A percentile compares a stretch with the other conserved stretches of the same genome.
These are phyloP conservation scores for Uria lomvia DNA, from an alignment of 2,113 vertebrate genomes.

Conservation along the genomic window DNA sequence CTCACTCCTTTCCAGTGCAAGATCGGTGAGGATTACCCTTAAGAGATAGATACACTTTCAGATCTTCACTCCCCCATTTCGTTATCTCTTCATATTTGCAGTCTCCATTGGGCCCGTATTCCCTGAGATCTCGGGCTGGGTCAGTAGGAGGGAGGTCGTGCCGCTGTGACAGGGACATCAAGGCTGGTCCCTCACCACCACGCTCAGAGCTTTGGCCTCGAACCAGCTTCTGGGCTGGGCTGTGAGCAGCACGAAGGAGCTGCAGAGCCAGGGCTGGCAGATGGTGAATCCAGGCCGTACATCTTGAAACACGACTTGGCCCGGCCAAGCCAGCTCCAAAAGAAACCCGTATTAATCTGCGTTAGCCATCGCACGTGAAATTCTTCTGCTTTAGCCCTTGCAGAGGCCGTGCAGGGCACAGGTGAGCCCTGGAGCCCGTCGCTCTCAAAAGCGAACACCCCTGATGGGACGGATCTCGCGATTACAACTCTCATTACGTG, in stretches of 20 bases:
- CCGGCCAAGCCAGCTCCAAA: background rate
- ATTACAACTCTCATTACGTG: background rate
- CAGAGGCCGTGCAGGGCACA: background rate
- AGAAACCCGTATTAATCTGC: background rate
- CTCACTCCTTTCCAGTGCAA: background rate
- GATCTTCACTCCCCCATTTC: background rate
- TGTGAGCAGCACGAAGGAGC: background rate
- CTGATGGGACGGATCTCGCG: rapidly evolving
- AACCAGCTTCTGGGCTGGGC: background rate
- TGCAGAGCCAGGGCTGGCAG: background rate
- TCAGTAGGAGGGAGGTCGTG: background rate
- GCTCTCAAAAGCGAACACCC: background rate
- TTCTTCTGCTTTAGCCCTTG: background rate
- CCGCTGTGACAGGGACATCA: background rate
- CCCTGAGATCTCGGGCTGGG: background rate
- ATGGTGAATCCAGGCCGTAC: background rate
- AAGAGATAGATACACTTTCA: background rate
- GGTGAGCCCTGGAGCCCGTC: background rate
- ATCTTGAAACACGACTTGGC: background rate
- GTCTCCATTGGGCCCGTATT: background rate
- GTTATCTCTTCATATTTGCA: background rate
- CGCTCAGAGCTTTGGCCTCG: background rate
- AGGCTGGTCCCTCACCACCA: background rate
- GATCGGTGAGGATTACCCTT: background rate
- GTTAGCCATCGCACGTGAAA: rapidly evolving